These are phyloP conservation scores for Drosophila prolongata DNA, from an alignment of 2,888 invertebrate species.

Conservation along the genomic window DNA sequence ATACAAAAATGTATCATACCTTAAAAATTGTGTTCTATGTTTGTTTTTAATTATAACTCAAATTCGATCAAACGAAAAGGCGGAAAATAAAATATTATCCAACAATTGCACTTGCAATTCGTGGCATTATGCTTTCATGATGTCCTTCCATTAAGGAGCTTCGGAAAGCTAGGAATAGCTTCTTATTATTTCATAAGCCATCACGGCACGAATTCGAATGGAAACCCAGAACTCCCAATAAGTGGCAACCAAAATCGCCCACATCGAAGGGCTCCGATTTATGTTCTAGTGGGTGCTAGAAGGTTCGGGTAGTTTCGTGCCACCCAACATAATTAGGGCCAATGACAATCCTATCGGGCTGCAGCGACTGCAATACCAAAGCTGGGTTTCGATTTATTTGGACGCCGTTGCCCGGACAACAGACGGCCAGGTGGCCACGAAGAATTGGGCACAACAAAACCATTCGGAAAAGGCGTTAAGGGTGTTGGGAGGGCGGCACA, in stretches of 20 bases:
- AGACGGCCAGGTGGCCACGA: constrained; percentile 25
- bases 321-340: constrained; percentile 35
- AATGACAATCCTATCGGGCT: constrained; percentile 25
- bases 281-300: too few species aligned
- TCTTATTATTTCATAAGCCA: constrained; percentile 33
- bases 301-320: neutral
- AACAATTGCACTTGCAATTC: constrained; percentile 1
- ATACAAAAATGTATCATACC: too few species aligned
- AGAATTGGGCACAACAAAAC: constrained; percentile 39
- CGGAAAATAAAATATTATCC: neutral
- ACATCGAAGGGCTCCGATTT: constrained; percentile 25
- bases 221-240: constrained; percentile 2
- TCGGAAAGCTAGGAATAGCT: constrained; percentile 18
- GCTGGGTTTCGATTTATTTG: constrained; percentile 55
- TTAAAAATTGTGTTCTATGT: too few species aligned
- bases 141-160: constrained; percentile 16
- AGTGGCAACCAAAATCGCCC: constrained; percentile 14
- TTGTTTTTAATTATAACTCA: too few species aligned
- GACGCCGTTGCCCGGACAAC: constrained; percentile 47
- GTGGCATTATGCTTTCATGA: constrained; percentile 18
- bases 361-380: constrained; percentile 28
- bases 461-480: constrained; percentile 15
- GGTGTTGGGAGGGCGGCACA: neutral
- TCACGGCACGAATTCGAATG: constrained; percentile 21
- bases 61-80: too few species aligned